Conservation (phyloP, 2,113 vertebrate species). For the Leptodactylus fuscus region DNA sequence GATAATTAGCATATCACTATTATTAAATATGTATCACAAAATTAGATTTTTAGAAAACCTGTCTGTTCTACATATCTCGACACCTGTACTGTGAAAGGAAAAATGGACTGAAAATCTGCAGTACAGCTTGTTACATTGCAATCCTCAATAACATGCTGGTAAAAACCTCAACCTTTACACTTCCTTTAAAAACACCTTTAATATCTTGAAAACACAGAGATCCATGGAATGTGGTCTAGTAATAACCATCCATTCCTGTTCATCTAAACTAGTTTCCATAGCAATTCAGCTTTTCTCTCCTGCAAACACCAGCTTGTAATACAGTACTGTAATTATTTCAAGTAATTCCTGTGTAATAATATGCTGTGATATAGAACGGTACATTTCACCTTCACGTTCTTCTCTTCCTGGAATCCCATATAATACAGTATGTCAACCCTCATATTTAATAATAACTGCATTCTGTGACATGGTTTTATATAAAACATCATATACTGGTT, state of each 20-base stretch:
- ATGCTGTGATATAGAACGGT: conserved; percentile 10
- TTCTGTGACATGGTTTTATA: not conserved
- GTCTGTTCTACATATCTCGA: too few species aligned
- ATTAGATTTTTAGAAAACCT: too few species aligned
- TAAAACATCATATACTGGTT: too few species aligned
- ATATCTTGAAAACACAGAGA: not conserved
- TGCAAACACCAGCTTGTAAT: conserved; percentile 50
- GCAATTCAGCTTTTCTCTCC: conserved; percentile 42
- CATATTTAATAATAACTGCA: not conserved
- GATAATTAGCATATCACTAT: too few species aligned
- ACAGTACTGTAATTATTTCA: conserved; percentile 54
- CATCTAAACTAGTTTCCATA: conserved; percentile 50
- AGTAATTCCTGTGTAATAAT: conserved; percentile 53
- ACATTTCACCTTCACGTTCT: conserved; percentile 35
- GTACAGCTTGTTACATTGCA: not conserved
- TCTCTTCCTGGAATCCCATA: not conserved
- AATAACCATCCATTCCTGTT: conserved; percentile 23
- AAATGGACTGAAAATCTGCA: too few species aligned
- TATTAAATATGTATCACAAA: too few species aligned
- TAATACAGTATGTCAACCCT: not conserved
- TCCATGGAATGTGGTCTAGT: conserved; percentile 1
- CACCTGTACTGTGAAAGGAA: too few species aligned
- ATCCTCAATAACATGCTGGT: not conserved
- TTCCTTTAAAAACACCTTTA: conserved; percentile 6
- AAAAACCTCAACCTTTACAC: not conserved